phyloP scores from a whole-genome alignment of 2,888 invertebrate species.

The Platypus cylindrus region DNA sequence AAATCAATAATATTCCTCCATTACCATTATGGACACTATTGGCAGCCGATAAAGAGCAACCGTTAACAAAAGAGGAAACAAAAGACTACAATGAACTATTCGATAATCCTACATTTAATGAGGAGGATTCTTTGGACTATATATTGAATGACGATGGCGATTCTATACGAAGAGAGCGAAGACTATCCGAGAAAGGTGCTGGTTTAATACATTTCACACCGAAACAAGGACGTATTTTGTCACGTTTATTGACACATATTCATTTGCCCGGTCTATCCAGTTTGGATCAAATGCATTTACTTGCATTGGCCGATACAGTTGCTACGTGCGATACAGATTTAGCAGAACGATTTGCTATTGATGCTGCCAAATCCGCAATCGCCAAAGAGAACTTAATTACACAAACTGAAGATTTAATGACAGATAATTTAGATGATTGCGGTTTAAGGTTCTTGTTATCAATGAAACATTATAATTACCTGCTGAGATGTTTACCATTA shows the following conservation, averaged over 20 bases:
- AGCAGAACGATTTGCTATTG: conserved; percentile 66
- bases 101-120: conserved; percentile 59
- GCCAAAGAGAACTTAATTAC: conserved; percentile 51
- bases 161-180: conserved; percentile 30
- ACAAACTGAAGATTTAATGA: conserved; percentile 43
- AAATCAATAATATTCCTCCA: conserved; percentile 95
- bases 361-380: conserved; percentile 52
- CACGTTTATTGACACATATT: conserved; percentile 85
- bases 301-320: conserved; percentile 97
- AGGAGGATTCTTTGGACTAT: conserved; percentile 73
- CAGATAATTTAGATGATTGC: conserved; percentile 89
- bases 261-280: conserved; percentile 91
- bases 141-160: conserved; percentile 58
- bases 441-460: conserved; percentile 91
- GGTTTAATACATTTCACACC: conserved; percentile 75
- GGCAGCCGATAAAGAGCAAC: conserved; percentile 84
- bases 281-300: conserved; percentile 96
- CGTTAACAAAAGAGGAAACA: conserved; percentile 34
- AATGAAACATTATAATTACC: conserved; percentile 94
- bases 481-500: conserved; percentile 84
- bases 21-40: conserved; percentile 92
- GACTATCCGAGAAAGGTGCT: conserved; percentile 33
- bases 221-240: conserved; percentile 67
- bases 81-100: conserved; percentile 86
- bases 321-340: conserved; percentile 84